Base-by-base conservation (phyloP, 2,113 vertebrate species). In the Scortum barcoo region DNA sequence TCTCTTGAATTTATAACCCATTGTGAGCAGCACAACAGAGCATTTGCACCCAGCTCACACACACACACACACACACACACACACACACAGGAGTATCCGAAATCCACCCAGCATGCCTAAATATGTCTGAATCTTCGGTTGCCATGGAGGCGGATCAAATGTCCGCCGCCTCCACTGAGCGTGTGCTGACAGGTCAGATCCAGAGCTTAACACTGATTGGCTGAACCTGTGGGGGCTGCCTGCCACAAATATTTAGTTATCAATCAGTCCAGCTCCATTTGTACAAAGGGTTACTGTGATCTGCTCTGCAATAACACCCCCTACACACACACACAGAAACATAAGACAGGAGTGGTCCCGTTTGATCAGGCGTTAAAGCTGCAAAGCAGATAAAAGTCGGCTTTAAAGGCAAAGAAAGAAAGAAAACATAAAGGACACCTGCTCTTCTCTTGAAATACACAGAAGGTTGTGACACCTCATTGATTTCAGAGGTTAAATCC, bases 1-100 rank as follows among this genome's bases (percentile, higher is more conserved):
- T 71, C 63, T 81, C 75, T 76, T 76, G 60, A 85, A 85, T 92
- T 86, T 81, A 83, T 85, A 26, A 72, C 36, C 80, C 58, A 86
- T 80, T 89, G 81, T 88, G 42, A 54, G 36, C 53, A 78, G 44
- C 76, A 74, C 66, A 66, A 85, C 70, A 60, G 67, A 40, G 56
- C 60, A 72, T 28, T 77, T 22, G 36, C n/a, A 33, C 33, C 76
- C 53, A n/a, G 24, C 28, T 50, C 62, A n/a, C 44, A 53, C 48
- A 72, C 65, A 7, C 13, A 42, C 60, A 72, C n/a, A 60, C 71
- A 66, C 65, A 44, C 72, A 63, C 67, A 58, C 62, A 63, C 71
- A 69, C 68, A 83, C 28, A 54, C 61, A 58, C 50, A 72, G 5
- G 51, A 73, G 48, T n/a, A 53, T 57, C 28, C 54, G 20, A 51